Conservation (phyloP, 2,113 vertebrate genomes). For the Ophthalmolycus amberensis region DNA sequence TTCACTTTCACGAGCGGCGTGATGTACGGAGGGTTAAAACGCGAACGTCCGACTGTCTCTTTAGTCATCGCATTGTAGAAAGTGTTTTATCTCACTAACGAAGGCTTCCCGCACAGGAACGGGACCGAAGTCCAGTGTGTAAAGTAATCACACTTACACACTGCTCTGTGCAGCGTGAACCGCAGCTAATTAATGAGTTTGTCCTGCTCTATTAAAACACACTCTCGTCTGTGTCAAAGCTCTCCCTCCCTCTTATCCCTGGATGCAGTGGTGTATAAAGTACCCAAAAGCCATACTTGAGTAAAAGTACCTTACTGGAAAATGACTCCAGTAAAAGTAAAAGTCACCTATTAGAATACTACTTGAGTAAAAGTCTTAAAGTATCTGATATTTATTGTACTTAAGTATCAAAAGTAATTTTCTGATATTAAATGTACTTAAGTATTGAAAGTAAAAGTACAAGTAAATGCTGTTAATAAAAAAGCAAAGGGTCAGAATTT, state of each 20-base stretch:
- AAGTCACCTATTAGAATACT: too few species aligned
- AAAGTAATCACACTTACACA: not conserved
- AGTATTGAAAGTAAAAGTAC: too few species aligned
- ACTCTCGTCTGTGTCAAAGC: slow-evolving; percentile 5
- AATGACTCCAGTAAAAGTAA: too few species aligned
- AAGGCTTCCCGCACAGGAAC: not conserved
- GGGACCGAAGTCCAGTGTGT: not conserved
- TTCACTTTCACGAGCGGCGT: not conserved
- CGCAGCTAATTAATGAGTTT: not conserved
- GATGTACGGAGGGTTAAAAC: not conserved
- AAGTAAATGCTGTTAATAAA: too few species aligned
- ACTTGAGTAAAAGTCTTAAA: too few species aligned
- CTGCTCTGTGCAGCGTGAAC: not conserved
- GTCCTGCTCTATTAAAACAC: not conserved
- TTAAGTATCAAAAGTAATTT: too few species aligned
- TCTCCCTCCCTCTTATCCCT: not conserved
- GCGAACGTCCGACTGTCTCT: not conserved
- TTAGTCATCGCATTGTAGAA: not conserved
- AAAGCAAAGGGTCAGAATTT: too few species aligned
- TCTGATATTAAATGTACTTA: too few species aligned
- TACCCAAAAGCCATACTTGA: too few species aligned
- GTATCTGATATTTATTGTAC: too few species aligned
- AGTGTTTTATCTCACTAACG: not conserved
- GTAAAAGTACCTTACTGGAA: too few species aligned
- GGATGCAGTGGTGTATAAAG: not conserved